Evolutionary conservation across 2,888 invertebrate species (phyloP), one percentile per base, ranked within the genome.

Genomic region (Hydrotaea diabolus): DNA sequence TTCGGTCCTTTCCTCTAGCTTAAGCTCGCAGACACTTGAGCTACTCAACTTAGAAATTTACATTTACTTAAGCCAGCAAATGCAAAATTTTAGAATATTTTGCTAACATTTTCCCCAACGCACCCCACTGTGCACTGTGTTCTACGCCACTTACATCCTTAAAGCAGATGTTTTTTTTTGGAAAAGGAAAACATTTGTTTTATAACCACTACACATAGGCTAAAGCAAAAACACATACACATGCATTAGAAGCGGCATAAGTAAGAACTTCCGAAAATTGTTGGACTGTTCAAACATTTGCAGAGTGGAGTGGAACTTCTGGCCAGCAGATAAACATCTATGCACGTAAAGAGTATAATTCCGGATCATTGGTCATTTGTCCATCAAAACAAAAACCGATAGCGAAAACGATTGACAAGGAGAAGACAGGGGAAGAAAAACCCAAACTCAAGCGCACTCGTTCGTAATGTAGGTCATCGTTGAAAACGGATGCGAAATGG

Each of bases 331-430:
- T 79, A 72, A 79, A 36, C 39, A 83, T 80, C 77, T 80, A 74
- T 64, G 49, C n/a, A 49, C 13, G 49, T 15, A 2, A 13, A 15
- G 31, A 31, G 49, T 49, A 49, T n/a, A 69, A 80, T 80, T 77
- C 75, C 39, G 74, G 74, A 43, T 74, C 74, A 80, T 26, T 80
- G 83, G 77, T 77, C 71, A 77, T 69, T 64, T 71, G 46, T 75
- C 69, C 83, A 77, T 43, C 59, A 71, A 83, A 77, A 39, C 19
- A 66, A 66, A 66, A 11, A 39, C n/a, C 64, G 43, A 36, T 36
- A 36, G 7, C 31, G 31, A 4, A 31, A 31, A 7, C 43, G 15
- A 2, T 43, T 43, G 43, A 43, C 43, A 9, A 43, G 2, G 43
- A 9, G 15, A 43, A 43, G 13, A 43, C 43, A 13, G 3, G 9